Evolutionary conservation across 2,113 vertebrate species (phyloP).

Genomic region (Tragelaphus imberbis): DNA sequence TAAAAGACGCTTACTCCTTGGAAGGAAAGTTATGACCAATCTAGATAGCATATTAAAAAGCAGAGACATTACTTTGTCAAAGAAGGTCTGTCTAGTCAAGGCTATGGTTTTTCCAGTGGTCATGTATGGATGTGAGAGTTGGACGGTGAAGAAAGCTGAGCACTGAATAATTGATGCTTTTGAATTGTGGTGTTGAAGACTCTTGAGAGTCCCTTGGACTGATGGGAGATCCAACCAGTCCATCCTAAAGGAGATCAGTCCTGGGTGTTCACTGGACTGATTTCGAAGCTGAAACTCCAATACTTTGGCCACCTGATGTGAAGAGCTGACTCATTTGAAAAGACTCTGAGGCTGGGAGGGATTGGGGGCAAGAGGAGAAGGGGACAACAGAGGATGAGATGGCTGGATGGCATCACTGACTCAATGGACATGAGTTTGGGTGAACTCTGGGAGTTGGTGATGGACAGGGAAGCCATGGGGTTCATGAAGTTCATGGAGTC

Average conservation of each 20-base stretch:
- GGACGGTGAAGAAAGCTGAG: background rate
- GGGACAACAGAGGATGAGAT: background rate
- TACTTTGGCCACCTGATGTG: rapidly evolving
- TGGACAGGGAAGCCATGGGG: background rate
- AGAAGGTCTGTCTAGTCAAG: background rate
- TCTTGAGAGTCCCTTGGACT: background rate
- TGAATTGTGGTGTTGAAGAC: background rate
- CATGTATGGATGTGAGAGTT: background rate
- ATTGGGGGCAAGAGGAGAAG: background rate
- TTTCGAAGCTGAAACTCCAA: background rate
- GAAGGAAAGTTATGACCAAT: background rate
- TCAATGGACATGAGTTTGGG: background rate
- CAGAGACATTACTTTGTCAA: background rate
- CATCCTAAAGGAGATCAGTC: background rate
- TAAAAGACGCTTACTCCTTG: rapidly evolving
- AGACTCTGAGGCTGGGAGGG: background rate
- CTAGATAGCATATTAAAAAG: background rate
- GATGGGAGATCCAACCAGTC: background rate
- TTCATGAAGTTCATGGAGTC: rapidly evolving
- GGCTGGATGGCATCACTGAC: background rate
- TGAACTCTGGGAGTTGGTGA: background rate
- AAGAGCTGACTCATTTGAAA: background rate
- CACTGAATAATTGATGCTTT: rapidly evolving
- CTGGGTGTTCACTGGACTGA: background rate
- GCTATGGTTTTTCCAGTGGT: background rate